Conservation (phyloP, 2,888 invertebrate genomes). For the Drosophila acutilabella region DNA sequence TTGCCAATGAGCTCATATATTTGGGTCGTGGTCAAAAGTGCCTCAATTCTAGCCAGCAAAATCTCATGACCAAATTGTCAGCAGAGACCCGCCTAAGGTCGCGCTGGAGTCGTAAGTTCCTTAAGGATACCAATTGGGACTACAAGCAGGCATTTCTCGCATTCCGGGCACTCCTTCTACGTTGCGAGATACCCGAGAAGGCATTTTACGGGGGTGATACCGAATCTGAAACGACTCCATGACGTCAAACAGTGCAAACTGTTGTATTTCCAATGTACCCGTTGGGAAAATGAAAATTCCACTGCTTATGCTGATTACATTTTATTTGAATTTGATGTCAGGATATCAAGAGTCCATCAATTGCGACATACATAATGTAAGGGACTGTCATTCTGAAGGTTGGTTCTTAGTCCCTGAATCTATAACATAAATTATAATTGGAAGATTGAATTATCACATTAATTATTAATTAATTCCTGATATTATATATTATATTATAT, state of each 20-base stretch:
- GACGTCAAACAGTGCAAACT: slow-evolving; percentile 14
- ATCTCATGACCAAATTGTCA: slow-evolving; percentile 22
- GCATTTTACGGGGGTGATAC: slow-evolving; percentile 31
- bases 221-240: slow-evolving; percentile 5
- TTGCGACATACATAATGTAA: background rate
- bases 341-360: slow-evolving; percentile 20
- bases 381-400: no score
- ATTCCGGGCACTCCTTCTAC: slow-evolving; percentile 28
- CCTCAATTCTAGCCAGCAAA: slow-evolving; percentile 24
- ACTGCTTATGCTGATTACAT: slow-evolving; percentile 76
- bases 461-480: no score
- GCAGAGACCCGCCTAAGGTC: slow-evolving; percentile 38
- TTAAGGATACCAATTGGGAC: slow-evolving; percentile 53
- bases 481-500: no score
- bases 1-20: slow-evolving; percentile 49
- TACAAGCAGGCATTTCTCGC: slow-evolving; percentile 48
- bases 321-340: slow-evolving; percentile 59
- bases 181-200: slow-evolving; percentile 28
- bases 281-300: slow-evolving; percentile 63
- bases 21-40: slow-evolving; percentile 14
- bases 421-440: no score
- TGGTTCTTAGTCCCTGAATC: no score
- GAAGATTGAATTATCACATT: no score
- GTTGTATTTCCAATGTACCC: slow-evolving; percentile 36
- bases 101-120: slow-evolving; percentile 40